Evolutionary conservation across 2,888 invertebrate genomes (phyloP).

Genomic region (Onchidella celtica): DNA sequence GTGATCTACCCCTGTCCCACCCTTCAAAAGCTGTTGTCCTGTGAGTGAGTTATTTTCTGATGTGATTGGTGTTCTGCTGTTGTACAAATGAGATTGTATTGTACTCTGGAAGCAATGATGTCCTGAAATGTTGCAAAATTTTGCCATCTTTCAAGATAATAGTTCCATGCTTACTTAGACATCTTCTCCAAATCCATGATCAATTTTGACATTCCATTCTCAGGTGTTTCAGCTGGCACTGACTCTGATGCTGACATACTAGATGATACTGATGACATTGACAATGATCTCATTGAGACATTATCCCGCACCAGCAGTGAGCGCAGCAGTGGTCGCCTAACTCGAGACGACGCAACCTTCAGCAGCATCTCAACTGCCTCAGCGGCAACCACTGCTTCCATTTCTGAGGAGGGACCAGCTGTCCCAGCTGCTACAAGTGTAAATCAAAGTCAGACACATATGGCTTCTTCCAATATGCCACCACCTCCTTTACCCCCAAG

Average conservation of each 20-base stretch:
- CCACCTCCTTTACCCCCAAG: conserved; percentile 66
- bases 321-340: conserved; percentile 55
- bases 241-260: conserved; percentile 60
- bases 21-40: no score
- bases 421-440: conserved; percentile 22
- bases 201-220: no score
- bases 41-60: no score
- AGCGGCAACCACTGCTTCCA: conserved; percentile 24
- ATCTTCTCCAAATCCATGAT: no score
- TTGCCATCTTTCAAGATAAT: no score
- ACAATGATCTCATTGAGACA: conserved; percentile 48
- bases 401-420: background rate
- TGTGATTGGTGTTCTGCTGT: no score
- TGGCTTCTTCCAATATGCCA: conserved; percentile 43
- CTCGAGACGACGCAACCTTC: conserved; percentile 39
- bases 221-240: conserved; percentile 56
- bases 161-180: no score
- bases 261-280: conserved; percentile 53
- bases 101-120: no score
- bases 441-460: background rate
- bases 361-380: conserved; percentile 36
- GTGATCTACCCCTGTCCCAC: no score
- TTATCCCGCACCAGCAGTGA: conserved; percentile 58
- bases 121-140: no score
- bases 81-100: no score